phyloP scores from a whole-genome alignment of 2,797 vertebrate species.

The Psittacula echo region DNA sequence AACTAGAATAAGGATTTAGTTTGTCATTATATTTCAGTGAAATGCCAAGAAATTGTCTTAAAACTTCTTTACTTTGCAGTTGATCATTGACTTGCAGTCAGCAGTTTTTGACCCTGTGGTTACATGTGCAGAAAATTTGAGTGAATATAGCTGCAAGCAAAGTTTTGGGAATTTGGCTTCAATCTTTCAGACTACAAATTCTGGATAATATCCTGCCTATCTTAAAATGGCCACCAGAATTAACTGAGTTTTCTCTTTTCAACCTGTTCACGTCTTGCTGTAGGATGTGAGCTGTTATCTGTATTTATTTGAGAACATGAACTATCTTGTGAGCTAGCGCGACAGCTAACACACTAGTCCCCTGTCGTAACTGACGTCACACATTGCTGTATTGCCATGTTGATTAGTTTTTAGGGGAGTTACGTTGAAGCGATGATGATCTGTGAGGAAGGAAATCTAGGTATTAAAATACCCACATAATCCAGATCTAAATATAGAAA shows the following conservation, averaged over 20 bases:
- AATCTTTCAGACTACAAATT: neutral
- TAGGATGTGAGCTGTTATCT: neutral
- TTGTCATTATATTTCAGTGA: neutral
- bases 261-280: neutral
- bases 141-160: neutral
- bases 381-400: neutral
- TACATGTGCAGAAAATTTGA: neutral
- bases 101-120: neutral
- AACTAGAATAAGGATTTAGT: neutral
- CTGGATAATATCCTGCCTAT: neutral
- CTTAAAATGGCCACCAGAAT: neutral
- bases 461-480: neutral
- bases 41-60: neutral
- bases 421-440: neutral
- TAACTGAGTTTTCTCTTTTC: neutral
- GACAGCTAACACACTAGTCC: neutral
- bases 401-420: neutral
- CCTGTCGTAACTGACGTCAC: neutral
- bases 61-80: neutral
- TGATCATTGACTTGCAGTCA: neutral
- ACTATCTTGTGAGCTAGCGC: neutral
- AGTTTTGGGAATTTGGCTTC: neutral
- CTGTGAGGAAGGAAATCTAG: conserved; percentile 12
- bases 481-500: conserved; percentile 32
- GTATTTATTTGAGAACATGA: neutral